phyloP scores from a whole-genome alignment of 2,113 vertebrate species.

The Ursus arctos region DNA sequence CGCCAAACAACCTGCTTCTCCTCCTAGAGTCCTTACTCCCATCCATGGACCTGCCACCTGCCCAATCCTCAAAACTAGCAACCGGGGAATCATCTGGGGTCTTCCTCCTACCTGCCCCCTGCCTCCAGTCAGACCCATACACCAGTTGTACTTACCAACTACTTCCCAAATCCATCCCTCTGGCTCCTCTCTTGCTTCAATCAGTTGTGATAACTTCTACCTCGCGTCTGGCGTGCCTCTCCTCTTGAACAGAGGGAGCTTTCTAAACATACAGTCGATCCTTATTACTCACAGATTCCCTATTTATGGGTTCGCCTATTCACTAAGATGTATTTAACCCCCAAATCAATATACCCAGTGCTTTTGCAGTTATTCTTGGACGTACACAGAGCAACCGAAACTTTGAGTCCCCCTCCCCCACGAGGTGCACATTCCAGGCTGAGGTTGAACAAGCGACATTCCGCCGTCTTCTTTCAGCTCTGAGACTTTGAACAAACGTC shows the following conservation, averaged over 20 bases:
- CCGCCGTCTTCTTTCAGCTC: neutral
- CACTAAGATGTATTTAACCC: neutral
- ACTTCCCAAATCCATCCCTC: neutral
- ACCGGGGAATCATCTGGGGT: neutral
- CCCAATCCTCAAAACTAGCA: neutral
- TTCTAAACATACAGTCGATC: neutral
- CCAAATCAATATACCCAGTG: neutral
- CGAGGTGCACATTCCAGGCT: rapidly evolving
- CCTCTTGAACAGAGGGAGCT: neutral
- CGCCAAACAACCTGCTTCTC: neutral
- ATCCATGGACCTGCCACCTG: neutral
- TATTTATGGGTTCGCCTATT: neutral
- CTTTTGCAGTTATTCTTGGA: rapidly evolving
- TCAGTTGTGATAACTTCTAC: neutral
- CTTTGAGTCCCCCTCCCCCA: neutral
- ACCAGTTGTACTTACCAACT: neutral
- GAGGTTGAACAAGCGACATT: neutral
- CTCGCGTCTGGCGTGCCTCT: neutral
- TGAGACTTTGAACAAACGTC: neutral
- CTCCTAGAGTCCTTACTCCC: neutral
- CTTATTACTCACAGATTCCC: neutral
- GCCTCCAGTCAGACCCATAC: neutral
- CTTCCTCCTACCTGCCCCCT: neutral
- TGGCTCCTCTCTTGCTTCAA: neutral
- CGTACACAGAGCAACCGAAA: neutral